Evolutionary conservation across 2,113 vertebrate genomes (phyloP).

Genomic region (Leptodactylus fuscus): DNA sequence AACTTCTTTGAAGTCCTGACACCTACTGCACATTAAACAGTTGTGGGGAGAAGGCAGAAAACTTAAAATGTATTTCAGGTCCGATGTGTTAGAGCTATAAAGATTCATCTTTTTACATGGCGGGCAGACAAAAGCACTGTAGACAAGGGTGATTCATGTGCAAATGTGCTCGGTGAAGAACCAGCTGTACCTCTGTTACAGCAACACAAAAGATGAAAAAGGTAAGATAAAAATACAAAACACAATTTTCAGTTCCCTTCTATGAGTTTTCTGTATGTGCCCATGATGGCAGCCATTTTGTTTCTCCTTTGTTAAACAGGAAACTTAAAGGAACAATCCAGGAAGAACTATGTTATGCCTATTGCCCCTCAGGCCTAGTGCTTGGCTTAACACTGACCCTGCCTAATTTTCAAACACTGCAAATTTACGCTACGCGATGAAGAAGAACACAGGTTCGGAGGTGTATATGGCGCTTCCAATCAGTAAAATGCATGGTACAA

Average conservation of each 20-base stretch:
- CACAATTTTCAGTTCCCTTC: not conserved
- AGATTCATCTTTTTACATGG: not conserved
- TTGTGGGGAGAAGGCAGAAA: not conserved
- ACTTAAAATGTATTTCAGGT: not conserved
- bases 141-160: not conserved
- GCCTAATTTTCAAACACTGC: too few relatives aligned
- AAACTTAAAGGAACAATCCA: not conserved
- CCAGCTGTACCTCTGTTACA: not conserved
- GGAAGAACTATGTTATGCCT: not conserved
- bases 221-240: not conserved
- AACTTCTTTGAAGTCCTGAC: not conserved
- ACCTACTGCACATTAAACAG: not conserved
- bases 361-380: too few relatives aligned
- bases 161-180: not conserved
- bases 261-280: not conserved
- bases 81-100: not conserved
- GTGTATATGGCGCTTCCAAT: too few relatives aligned
- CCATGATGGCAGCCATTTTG: not conserved
- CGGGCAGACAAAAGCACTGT: conserved; percentile 6
- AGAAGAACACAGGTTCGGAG: too few relatives aligned
- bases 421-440: too few relatives aligned
- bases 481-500: too few relatives aligned
- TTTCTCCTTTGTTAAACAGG: not conserved
- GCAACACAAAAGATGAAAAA: not conserved
- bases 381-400: too few relatives aligned